Base-by-base conservation (phyloP, 2,797 vertebrate species). In the Phoeniculus purpureus region DNA sequence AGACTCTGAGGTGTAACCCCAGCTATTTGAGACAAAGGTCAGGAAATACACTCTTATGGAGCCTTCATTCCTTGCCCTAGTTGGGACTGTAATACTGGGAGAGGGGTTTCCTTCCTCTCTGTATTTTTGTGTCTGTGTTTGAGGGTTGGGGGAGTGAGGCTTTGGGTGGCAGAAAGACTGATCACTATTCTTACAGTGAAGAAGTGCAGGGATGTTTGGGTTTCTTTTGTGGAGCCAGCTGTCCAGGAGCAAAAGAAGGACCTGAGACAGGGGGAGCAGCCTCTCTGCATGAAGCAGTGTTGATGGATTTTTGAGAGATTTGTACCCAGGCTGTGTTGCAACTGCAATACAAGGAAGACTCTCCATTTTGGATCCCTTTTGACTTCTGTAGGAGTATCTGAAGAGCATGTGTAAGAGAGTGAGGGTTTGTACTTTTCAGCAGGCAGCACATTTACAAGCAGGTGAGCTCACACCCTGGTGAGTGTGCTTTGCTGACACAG, bases 21-120 rank as follows among this genome's bases (percentile, higher is more conserved):
- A 75, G 55, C 19, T 87, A 59, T 80, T 88, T 81, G 79, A 90
- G 85, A 61, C 23, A 84, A 70, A 89, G 55, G 71, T 29, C 37
- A 67, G 72, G 43, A 90, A 92, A 73, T 87, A 54, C 3, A 21
- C 13, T 65, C 19, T 77, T 67, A 64, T 52, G 34, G 32, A 12
- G 10, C 4, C 47, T 40, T 81, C 4, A 1, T 84, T 93, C 34
- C 68, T 89, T 92, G 50, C 58, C 29, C 8, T 37, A 22, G 25
- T 29, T 85, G 45, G 61, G 75, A 74, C 60, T 52, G 18, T 43
- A 71, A 56, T 71, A 60, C n/a, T 73, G 29, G 43, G 55, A 78
- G n/a, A 47, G 11, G 7, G 10, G 45, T 90, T 93, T 85, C 48
- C 23, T 60, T 76, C 32, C 50, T 65, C 27, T 66, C 2, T 48